A percentile compares a stretch with the other conserved stretches of the same genome.
Conservation (phyloP, 2,113 vertebrate species). For the Sturnira hondurensis region DNA sequence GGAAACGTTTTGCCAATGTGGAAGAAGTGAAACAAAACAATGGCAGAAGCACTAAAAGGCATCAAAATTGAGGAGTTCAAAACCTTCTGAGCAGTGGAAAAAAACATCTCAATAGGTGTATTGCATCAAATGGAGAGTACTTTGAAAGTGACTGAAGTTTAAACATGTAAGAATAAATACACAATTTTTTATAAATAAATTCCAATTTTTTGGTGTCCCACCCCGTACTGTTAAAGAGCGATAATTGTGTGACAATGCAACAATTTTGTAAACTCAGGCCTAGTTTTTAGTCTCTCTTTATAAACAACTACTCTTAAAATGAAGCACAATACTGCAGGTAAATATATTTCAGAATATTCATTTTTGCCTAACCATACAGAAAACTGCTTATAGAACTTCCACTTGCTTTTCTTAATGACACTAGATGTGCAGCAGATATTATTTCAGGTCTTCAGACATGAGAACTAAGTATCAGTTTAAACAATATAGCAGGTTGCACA, state of each 20-base stretch:
- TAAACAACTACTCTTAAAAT: neutral
- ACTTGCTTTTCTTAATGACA: constrained; percentile 1
- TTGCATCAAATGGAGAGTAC: too few relatives aligned
- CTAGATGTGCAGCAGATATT: neutral
- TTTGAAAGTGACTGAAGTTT: too few relatives aligned
- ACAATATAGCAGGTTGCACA: constrained; percentile 23
- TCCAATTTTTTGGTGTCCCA: too few relatives aligned
- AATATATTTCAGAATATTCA: neutral
- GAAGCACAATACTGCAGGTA: neutral
- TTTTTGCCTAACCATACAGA: neutral
- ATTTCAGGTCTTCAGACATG: neutral
- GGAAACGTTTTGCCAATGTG: too few relatives aligned
- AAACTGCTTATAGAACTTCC: neutral
- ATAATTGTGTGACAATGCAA: neutral
- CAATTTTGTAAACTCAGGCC: neutral
- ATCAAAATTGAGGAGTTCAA: too few relatives aligned
- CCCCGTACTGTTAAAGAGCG: neutral
- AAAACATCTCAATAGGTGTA: too few relatives aligned
- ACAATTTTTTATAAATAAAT: too few relatives aligned
- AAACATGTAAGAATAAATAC: too few relatives aligned
- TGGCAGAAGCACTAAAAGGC: too few relatives aligned
- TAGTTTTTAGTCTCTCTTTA: neutral
- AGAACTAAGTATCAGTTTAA: constrained; percentile 13
- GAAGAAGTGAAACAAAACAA: too few relatives aligned
- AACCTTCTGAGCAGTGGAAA: too few relatives aligned